These are phyloP conservation scores for Dermatemys mawii DNA, from an alignment of 2,113 vertebrate species.

Conservation along the genomic window DNA sequence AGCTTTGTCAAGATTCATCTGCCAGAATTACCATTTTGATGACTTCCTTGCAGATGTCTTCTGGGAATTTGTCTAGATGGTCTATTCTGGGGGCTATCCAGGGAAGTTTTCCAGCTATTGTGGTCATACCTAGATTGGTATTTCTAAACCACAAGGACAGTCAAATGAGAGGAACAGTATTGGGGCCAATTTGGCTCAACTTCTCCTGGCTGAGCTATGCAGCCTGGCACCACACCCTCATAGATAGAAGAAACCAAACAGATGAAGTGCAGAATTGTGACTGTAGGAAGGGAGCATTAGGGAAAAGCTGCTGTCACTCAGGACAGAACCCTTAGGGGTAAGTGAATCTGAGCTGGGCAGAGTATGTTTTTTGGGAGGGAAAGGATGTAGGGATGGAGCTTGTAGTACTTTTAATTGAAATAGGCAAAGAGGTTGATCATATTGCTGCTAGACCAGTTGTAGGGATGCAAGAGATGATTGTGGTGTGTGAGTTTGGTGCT, in stretches of 20 bases:
- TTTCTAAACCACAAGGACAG: not conserved
- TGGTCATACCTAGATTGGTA: not conserved
- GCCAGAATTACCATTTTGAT: not conserved
- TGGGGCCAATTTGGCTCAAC: not conserved
- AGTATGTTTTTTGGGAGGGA: not conserved
- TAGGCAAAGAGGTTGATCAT: not conserved
- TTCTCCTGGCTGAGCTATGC: not conserved
- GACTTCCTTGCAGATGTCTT: not conserved
- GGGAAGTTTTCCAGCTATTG: not conserved
- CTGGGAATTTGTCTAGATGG: fast-evolving
- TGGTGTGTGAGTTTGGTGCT: not conserved
- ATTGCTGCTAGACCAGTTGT: not conserved
- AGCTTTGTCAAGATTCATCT: not conserved
- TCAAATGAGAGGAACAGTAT: not conserved
- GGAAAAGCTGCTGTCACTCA: not conserved
- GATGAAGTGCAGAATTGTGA: not conserved
- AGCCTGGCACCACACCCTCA: not conserved
- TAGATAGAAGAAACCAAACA: conserved; percentile 12
- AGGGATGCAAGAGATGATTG: not conserved
- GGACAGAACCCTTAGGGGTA: not conserved
- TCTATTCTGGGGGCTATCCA: not conserved
- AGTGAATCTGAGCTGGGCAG: not conserved
- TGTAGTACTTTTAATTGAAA: not conserved
- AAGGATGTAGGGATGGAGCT: not conserved
- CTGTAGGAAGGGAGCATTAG: not conserved